These are phyloP conservation scores for Tetranychus urticae DNA, from an alignment of 1,140 invertebrate species.

Conservation along the genomic window DNA sequence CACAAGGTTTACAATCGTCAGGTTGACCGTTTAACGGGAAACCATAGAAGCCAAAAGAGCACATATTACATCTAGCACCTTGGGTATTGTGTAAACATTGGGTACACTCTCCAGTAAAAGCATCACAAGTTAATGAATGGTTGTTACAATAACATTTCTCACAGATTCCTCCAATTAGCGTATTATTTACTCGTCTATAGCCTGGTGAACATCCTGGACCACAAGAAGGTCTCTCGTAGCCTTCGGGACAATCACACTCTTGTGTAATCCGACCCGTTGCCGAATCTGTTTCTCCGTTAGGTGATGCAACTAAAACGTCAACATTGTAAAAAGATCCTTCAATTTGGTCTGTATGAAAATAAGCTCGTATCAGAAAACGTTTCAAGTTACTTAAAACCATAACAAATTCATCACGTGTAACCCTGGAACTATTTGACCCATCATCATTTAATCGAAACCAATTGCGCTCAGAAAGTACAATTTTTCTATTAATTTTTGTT, in stretches of 20 bases:
- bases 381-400: slow-evolving; percentile 30
- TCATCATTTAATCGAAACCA: too few relatives aligned
- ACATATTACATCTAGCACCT: slow-evolving; percentile 55
- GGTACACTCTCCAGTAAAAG: slow-evolving; percentile 24
- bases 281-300: slow-evolving; percentile 13
- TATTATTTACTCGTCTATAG: slow-evolving; percentile 40
- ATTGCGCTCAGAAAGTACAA: too few relatives aligned
- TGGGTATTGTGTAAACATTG: slow-evolving; percentile 41
- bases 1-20: slow-evolving; percentile 57
- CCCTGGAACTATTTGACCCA: too few relatives aligned
- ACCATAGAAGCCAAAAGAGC: slow-evolving; percentile 68
- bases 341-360: slow-evolving; percentile 79
- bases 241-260: slow-evolving; percentile 30
- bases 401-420: too few relatives aligned
- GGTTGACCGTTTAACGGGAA: slow-evolving; percentile 37
- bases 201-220: slow-evolving; percentile 50
- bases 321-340: slow-evolving; percentile 37
- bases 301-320: slow-evolving; percentile 21
- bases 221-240: slow-evolving; percentile 54
- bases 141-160: slow-evolving; percentile 66
- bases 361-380: slow-evolving; percentile 56
- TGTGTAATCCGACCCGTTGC: slow-evolving; percentile 22
- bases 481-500: too few relatives aligned
- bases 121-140: slow-evolving; percentile 54
- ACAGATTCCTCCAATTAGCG: slow-evolving; percentile 35